Evolutionary conservation across 2,113 vertebrate genomes (phyloP).

Genomic region (Corythornis vintsioides): DNA sequence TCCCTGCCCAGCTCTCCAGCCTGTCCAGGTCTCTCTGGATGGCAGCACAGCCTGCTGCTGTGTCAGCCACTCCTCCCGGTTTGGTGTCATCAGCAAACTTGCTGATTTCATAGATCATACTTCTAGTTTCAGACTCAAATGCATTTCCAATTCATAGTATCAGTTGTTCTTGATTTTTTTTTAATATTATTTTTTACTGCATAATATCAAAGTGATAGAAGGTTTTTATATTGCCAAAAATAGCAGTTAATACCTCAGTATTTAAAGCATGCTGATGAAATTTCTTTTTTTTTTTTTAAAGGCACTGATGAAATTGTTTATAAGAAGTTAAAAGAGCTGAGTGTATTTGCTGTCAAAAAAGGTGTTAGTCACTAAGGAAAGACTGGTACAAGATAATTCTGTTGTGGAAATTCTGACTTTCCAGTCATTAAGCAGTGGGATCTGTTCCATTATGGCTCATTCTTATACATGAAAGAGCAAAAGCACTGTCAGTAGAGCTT

Average conservation of each 20-base stretch:
- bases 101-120: background rate
- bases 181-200: background rate
- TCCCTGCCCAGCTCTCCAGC: too few species aligned
- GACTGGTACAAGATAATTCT: background rate
- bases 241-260: background rate
- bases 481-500: background rate
- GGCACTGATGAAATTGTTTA: background rate
- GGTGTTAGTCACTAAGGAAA: background rate
- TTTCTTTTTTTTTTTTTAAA: background rate
- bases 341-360: background rate
- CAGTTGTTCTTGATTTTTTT: background rate
- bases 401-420: conserved; percentile 1
- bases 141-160: background rate
- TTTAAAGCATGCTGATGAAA: background rate
- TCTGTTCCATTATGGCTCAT: background rate
- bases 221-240: background rate
- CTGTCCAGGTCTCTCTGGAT: too few species aligned
- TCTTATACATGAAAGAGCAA: background rate
- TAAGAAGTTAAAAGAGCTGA: background rate
- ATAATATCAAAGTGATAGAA: background rate
- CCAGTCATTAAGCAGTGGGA: background rate
- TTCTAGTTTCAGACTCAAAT: background rate
- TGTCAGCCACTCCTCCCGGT: too few species aligned
- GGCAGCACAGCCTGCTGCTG: too few species aligned
- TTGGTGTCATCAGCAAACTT: too few species aligned